A percentile compares a stretch with the other conserved stretches of the same genome.
Conservation (phyloP, 2,797 vertebrate genomes). For the Sphenopsis melanotis region DNA sequence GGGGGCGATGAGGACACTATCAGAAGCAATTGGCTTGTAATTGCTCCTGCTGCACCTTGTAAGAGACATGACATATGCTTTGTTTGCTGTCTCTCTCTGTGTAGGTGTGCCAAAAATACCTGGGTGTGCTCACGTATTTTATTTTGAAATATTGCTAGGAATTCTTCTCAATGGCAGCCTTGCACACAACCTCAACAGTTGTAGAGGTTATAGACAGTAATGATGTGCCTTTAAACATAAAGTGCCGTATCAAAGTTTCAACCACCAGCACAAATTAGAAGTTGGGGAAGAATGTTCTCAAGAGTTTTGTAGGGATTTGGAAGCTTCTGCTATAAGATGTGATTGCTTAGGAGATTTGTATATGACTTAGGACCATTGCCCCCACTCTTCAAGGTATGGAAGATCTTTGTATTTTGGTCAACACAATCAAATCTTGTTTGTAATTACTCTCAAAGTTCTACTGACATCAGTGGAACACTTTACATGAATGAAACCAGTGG, state of each 20-base stretch:
- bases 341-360: not conserved
- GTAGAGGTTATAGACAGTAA: not conserved
- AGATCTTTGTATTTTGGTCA: not conserved
- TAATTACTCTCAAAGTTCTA: not conserved
- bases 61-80: not conserved
- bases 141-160: not conserved
- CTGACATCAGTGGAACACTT: not conserved
- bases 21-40: not conserved
- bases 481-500: not conserved
- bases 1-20: not conserved
- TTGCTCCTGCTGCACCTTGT: not conserved
- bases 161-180: not conserved
- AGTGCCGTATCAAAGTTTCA: not conserved
- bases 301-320: not conserved
- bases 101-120: not conserved
- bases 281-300: not conserved
- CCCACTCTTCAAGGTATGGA: fast-evolving
- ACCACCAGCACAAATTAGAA: not conserved
- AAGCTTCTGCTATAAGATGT: not conserved
- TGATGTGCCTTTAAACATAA: not conserved
- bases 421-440: not conserved
- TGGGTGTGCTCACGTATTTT: not conserved
- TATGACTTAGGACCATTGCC: not conserved
- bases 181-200: not conserved
- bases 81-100: not conserved